Percentiles rank a stretch among this genome's conserved stretches.
phyloP scores from a whole-genome alignment of 2,797 vertebrate species.

The Myoxocephalus aenaeus region DNA sequence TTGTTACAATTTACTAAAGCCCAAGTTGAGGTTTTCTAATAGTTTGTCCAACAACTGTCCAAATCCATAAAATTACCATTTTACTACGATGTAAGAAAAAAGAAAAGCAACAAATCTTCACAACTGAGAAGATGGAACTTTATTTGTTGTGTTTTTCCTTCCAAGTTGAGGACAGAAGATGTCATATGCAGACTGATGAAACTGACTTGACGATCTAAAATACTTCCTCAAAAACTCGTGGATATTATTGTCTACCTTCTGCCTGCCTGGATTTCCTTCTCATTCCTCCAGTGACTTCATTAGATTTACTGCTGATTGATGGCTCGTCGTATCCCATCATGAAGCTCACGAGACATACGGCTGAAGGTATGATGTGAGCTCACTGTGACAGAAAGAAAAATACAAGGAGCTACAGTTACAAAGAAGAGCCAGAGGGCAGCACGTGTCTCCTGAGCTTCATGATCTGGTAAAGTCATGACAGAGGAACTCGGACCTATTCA shows the following conservation, averaged over 20 bases:
- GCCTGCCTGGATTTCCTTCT: slow-evolving; percentile 27
- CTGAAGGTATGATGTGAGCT: slow-evolving; percentile 36
- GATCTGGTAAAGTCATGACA: slow-evolving; percentile 58
- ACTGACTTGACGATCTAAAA: neutral
- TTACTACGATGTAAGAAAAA: neutral
- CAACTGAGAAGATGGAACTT: neutral
- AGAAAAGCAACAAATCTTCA: neutral
- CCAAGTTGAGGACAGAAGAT: neutral
- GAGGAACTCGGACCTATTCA: slow-evolving; percentile 12
- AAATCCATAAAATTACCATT: neutral
- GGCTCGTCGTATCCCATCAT: slow-evolving; percentile 37
- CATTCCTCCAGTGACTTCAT: slow-evolving; percentile 18
- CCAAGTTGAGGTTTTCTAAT: neutral
- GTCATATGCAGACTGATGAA: neutral
- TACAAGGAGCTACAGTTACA: slow-evolving; percentile 33
- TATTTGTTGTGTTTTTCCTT: neutral
- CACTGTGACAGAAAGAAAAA: slow-evolving; percentile 17
- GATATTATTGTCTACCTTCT: slow-evolving; percentile 7
- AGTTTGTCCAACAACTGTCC: no score
- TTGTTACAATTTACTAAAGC: neutral
- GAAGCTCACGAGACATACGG: slow-evolving; percentile 45
- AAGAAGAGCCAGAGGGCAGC: slow-evolving; percentile 23
- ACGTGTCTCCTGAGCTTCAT: slow-evolving; percentile 37
- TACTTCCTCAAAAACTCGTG: neutral
- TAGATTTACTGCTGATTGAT: slow-evolving; percentile 49